Base-by-base conservation (phyloP, 2,888 invertebrate species). In the Oscheius sp. region DNA sequence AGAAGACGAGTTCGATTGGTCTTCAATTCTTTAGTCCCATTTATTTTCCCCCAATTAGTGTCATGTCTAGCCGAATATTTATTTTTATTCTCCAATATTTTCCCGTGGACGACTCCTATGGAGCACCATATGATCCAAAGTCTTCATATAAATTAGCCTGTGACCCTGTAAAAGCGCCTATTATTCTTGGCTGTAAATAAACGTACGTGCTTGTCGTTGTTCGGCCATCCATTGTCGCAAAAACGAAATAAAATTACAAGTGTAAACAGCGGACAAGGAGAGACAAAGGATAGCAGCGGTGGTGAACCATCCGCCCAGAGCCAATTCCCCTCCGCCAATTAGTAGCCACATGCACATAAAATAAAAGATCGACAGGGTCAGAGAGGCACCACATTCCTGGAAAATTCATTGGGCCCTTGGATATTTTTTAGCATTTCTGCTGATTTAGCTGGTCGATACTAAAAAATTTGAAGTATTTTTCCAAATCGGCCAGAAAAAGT, bases 1-100 rank as follows among this genome's bases (percentile, higher is more conserved):
- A 1, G 81, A 81, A 13, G 81, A 81, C 49, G 81, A 81, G 7
- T 79, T 78, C 66, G 81, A 81, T 53, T 81, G 81, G 81, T 75
- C 78, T 35, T 43, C 61, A 0, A 43, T 81, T 21, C 45, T 79
- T 16, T 77, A 59, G 72, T 16, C 69, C 21, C n/a, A n/a, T 25
- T 21, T n/a, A n/a, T 0, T n/a, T n/a, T 55, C n/a, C 35, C 25
- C 55, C 55, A 25, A 23, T 13, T 55, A 55, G 21, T 55, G 49
- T 49, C 21, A 55, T 55, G 2, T 23, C 55, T 25, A 25, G 55
- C 23, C 25, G 23, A 55, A 55, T 61, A 18, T 66, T 66, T 66
- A 66, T 66, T 49, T 9, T 35, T n/a, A 3, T 35, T 35, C 35
- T 9, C 35, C 3, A 16, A 41, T 18, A 18, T 41, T 59, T 59